A percentile compares a stretch with the other conserved stretches of the same genome.
Conservation (phyloP, 2,797 vertebrate species). For the Halcyon badia region DNA sequence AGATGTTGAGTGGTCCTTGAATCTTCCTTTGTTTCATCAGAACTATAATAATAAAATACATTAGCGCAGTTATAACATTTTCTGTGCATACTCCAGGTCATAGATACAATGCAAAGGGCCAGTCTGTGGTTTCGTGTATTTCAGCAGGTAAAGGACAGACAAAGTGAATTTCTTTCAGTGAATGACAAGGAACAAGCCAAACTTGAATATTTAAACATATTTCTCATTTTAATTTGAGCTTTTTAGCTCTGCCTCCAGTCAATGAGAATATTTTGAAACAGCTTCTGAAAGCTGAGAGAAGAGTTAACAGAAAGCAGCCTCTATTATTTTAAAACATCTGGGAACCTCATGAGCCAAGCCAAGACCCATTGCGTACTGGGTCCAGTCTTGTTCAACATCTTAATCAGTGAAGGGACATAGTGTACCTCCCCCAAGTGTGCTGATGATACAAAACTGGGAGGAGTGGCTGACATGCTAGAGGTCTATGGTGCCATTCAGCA, state of each 20-base stretch:
- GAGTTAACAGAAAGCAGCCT: neutral
- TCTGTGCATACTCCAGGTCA: neutral
- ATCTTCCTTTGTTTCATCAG: neutral
- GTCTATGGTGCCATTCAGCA: too few species aligned
- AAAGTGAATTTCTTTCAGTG: neutral
- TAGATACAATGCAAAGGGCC: neutral
- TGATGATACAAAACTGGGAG: too few species aligned
- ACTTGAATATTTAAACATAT: neutral
- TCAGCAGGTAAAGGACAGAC: neutral
- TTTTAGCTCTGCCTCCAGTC: rapidly evolving
- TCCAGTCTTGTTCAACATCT: too few species aligned
- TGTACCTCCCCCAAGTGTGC: too few species aligned
- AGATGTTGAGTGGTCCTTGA: neutral
- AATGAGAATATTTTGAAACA: neutral
- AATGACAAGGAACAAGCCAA: neutral
- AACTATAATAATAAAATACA: neutral
- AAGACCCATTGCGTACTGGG: neutral
- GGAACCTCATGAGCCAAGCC: neutral
- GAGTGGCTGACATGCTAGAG: too few species aligned
- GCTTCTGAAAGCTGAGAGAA: neutral
- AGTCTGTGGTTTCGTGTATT: neutral
- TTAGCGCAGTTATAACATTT: neutral
- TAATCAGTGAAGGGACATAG: too few species aligned
- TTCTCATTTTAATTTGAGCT: neutral
- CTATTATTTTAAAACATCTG: neutral